Conservation (phyloP, 2,797 vertebrate species). For the Notolabrus celidotus region DNA sequence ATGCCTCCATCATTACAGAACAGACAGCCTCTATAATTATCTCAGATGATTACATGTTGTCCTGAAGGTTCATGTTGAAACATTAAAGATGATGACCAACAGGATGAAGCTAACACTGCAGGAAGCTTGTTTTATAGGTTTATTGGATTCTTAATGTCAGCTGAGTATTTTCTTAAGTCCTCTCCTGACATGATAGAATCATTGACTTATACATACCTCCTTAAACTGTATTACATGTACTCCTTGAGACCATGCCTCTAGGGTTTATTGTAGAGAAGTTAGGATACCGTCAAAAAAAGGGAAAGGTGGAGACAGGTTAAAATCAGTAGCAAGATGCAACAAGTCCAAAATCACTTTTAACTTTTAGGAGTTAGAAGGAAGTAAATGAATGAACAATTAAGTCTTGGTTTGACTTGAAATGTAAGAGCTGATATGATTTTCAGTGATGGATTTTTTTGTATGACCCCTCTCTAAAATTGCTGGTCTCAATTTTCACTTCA, state of each 20-base stretch:
- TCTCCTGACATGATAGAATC: too few species aligned
- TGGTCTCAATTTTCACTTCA: too few species aligned
- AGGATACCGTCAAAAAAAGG: too few species aligned
- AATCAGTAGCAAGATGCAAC: too few species aligned
- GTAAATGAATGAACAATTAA: not conserved
- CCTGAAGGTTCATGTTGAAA: conserved; percentile 4
- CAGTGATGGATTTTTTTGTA: not conserved
- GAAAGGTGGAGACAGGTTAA: too few species aligned
- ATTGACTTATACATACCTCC: too few species aligned
- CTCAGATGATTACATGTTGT: not conserved
- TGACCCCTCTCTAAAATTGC: not conserved
- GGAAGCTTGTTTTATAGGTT: not conserved
- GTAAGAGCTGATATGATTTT: not conserved
- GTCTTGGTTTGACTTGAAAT: not conserved
- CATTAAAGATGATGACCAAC: not conserved
- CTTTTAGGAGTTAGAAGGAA: not conserved
- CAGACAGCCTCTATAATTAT: not conserved
- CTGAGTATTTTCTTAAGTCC: not conserved
- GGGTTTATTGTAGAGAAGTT: too few species aligned
- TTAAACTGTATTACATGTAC: too few species aligned
- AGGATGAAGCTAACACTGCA: conserved; percentile 1
- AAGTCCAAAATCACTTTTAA: too few species aligned
- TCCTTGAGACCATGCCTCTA: too few species aligned
- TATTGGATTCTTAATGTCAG: not conserved
- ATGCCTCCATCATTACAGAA: not conserved